These are phyloP conservation scores for Xylocopa sonorina DNA, from an alignment of 1,140 invertebrate species.

Conservation along the genomic window DNA sequence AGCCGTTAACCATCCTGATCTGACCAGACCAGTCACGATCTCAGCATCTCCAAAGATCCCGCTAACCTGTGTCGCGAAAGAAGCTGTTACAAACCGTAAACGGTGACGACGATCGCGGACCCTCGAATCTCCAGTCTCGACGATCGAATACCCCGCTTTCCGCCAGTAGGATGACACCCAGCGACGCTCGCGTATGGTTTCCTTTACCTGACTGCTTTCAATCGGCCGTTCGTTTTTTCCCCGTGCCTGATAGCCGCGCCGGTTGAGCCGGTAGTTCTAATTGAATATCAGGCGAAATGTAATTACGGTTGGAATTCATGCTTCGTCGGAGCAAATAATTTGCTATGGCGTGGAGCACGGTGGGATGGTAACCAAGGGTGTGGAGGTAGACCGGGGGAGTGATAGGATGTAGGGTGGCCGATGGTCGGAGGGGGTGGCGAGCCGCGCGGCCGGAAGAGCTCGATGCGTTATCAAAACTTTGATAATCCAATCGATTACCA, in stretches of 20 bases:
- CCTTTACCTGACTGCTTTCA: conserved; percentile 54
- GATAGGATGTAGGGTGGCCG: conserved; percentile 60
- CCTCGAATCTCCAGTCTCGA: background rate
- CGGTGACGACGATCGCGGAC: too few species aligned
- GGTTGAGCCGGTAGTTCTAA: conserved; percentile 78
- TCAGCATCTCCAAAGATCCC: too few species aligned
- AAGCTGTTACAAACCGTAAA: conserved; percentile 2
- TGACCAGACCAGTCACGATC: too few species aligned
- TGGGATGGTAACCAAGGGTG: conserved; percentile 77
- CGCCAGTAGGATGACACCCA: background rate
- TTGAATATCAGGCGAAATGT: conserved; percentile 82
- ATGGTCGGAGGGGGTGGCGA: conserved; percentile 47
- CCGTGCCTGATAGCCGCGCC: conserved; percentile 53
- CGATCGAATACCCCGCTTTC: too few species aligned
- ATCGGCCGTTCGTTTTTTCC: conserved; percentile 47
- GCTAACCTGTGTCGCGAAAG: background rate
- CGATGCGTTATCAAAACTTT: conserved; percentile 75
- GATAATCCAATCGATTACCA: conserved; percentile 76
- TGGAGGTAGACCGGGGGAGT: too few species aligned
- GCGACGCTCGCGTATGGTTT: conserved; percentile 29
- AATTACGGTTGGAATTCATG: conserved; percentile 82
- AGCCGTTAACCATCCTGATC: too few species aligned
- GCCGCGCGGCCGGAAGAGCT: conserved; percentile 66
- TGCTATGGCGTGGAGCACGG: conserved; percentile 78
- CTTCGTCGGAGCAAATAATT: conserved; percentile 82